These are phyloP conservation scores for Volucella bombylans DNA, from an alignment of 2,888 invertebrate genomes.

Conservation along the genomic window DNA sequence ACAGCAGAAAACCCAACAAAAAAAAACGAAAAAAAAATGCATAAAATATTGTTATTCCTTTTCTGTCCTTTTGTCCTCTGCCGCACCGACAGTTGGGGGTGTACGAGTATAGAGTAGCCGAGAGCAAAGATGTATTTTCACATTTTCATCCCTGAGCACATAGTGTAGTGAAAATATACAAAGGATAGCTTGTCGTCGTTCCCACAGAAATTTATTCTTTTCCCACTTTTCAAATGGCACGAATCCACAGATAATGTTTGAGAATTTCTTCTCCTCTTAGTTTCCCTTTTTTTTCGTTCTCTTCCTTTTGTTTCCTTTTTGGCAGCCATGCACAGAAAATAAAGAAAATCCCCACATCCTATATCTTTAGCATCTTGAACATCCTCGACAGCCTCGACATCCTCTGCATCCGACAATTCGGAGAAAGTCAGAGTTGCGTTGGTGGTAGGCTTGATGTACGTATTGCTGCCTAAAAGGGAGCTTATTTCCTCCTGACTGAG, in stretches of 20 bases:
- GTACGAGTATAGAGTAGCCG: too few relatives aligned
- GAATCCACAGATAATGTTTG: conserved; percentile 38
- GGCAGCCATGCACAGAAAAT: conserved; percentile 37
- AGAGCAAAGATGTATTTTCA: conserved; percentile 30
- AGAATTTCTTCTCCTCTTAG: conserved; percentile 13
- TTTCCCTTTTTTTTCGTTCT: neutral
- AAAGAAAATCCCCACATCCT: conserved; percentile 19
- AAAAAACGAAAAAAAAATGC: conserved; percentile 28
- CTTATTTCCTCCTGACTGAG: conserved; percentile 14
- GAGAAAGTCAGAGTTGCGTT: conserved; percentile 32
- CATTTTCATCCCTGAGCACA: conserved; percentile 31
- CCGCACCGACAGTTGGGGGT: neutral
- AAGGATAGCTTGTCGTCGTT: conserved; percentile 12
- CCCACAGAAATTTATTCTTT: conserved; percentile 59
- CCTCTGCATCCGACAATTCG: neutral
- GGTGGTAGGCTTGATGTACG: neutral
- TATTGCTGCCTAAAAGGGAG: conserved; percentile 11
- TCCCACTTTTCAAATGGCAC: conserved; percentile 55
- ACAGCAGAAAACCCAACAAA: neutral
- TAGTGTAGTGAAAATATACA: conserved; percentile 1
- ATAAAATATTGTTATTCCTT: conserved; percentile 70
- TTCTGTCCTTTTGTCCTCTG: conserved; percentile 60
- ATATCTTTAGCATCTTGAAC: conserved; percentile 1
- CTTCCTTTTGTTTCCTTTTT: conserved; percentile 15
- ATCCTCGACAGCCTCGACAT: too few relatives aligned